Conservation (phyloP, 2,888 invertebrate species). For the Tinea pellionella region DNA sequence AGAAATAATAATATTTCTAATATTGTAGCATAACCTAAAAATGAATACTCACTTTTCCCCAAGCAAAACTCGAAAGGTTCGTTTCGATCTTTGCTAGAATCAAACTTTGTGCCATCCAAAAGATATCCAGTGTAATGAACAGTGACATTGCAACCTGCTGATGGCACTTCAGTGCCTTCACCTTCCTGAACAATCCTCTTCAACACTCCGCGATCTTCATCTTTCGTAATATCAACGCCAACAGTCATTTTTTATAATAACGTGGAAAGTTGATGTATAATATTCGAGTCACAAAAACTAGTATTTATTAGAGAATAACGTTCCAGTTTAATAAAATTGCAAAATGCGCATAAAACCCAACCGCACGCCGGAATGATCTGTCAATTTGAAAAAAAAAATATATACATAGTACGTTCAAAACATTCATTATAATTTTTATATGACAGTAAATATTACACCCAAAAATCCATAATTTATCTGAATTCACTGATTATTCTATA, state of each 20-base stretch:
- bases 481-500: too few relatives aligned
- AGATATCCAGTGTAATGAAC: constrained; percentile 94
- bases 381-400: too few relatives aligned
- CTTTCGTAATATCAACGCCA: constrained; percentile 51
- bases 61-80: constrained; percentile 89
- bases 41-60: constrained; percentile 76
- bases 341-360: background rate
- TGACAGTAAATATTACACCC: too few relatives aligned
- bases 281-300: constrained; percentile 9
- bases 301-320: constrained; percentile 15
- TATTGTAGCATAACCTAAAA: constrained; percentile 10
- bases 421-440: too few relatives aligned
- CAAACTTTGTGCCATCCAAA: constrained; percentile 89
- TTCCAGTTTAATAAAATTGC: background rate
- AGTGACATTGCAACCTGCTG: constrained; percentile 73
- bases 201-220: constrained; percentile 78
- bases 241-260: constrained; percentile 38
- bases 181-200: constrained; percentile 84
- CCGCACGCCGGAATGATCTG: background rate
- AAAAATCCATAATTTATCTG: too few relatives aligned
- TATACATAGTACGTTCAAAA: too few relatives aligned
- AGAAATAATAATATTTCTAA: too few relatives aligned
- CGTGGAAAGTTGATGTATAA: background rate
- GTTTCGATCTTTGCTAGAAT: constrained; percentile 87
- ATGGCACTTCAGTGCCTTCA: constrained; percentile 76